A percentile compares a stretch with the other conserved stretches of the same genome.
phyloP scores from a whole-genome alignment of 2,797 vertebrate genomes.

The Emys orbicularis region DNA sequence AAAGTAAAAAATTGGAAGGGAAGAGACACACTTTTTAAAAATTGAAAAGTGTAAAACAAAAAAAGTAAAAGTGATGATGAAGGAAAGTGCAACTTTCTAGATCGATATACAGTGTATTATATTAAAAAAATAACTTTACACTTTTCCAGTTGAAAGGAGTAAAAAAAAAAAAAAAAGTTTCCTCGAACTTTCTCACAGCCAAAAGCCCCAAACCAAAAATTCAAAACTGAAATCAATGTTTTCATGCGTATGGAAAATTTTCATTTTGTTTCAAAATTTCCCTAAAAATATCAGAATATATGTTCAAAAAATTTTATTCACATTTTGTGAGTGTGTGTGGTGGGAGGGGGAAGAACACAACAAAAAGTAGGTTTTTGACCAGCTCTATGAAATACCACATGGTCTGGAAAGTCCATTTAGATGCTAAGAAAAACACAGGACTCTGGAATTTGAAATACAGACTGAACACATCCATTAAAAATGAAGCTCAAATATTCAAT shows the following conservation, averaged over 20 bases:
- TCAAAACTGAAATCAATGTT: neutral
- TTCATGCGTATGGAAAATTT: neutral
- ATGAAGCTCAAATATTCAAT: conserved; percentile 21
- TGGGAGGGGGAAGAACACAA: neutral
- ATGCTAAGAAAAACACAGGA: neutral
- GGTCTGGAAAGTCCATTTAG: neutral
- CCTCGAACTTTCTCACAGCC: neutral
- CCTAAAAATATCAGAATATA: neutral
- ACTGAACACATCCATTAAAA: neutral
- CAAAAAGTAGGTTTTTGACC: neutral
- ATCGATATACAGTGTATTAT: neutral
- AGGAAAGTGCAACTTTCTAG: neutral
- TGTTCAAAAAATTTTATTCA: neutral
- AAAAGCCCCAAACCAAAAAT: neutral
- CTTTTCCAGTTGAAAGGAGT: neutral
- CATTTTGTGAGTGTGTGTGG: neutral
- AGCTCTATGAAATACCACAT: neutral
- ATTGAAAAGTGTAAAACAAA: neutral
- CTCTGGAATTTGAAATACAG: neutral
- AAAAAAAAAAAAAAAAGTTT: neutral
- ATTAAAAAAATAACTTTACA: neutral
- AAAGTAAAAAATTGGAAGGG: neutral
- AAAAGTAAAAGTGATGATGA: neutral
- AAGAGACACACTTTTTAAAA: neutral
- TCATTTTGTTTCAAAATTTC: neutral